Evolutionary conservation across 2,888 invertebrate species (phyloP).

Genomic region (Xestoiulus laeticollis): DNA sequence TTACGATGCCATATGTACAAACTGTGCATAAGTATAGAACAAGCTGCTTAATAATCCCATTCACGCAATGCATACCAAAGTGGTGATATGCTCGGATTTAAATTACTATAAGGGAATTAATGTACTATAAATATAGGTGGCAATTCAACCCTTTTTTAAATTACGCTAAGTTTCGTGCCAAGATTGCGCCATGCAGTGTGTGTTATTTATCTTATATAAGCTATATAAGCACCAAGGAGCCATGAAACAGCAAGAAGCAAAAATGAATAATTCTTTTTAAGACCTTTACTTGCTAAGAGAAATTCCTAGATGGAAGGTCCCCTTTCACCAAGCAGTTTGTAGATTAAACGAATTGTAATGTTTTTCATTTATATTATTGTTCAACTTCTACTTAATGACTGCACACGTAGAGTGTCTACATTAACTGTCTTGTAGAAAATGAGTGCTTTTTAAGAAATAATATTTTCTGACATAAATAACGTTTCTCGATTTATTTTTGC

Average conservation of each 20-base stretch:
- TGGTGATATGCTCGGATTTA: not conserved
- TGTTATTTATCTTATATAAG: not conserved
- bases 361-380: constrained; percentile 7
- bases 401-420: not conserved
- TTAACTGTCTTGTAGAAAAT: too few species aligned
- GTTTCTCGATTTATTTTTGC: too few species aligned
- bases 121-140: constrained; percentile 23
- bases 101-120: constrained; percentile 12
- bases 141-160: constrained; percentile 10
- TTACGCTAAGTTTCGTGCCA: not conserved
- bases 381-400: not conserved
- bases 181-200: not conserved
- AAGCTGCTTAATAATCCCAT: constrained; percentile 16
- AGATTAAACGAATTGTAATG: not conserved
- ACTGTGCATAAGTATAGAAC: not conserved
- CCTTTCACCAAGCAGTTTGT: not conserved
- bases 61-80: not conserved
- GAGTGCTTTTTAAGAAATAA: too few species aligned
- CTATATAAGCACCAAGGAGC: not conserved
- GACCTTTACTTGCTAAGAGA: not conserved
- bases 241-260: not conserved
- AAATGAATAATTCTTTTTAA: not conserved
- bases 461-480: too few species aligned
- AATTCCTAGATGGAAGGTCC: not conserved
- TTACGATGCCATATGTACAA: not conserved